phyloP scores from a whole-genome alignment of 1,140 invertebrate genomes.

The Drosophila rufa region DNA sequence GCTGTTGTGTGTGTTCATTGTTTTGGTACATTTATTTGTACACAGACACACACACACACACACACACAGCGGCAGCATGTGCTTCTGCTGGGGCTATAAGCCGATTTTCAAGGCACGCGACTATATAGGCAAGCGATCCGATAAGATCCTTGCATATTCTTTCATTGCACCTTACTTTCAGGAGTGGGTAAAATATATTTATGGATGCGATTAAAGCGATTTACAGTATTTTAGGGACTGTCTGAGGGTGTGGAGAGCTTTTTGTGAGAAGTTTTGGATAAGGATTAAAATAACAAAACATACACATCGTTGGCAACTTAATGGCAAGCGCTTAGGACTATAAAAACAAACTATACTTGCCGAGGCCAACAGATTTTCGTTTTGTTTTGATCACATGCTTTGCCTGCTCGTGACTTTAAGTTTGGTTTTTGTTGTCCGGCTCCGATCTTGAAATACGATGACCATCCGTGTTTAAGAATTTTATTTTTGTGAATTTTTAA shows the following conservation, averaged over 20 bases:
- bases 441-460: too few relatives aligned
- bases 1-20: constrained; percentile 65
- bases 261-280: too few relatives aligned
- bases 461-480: too few relatives aligned
- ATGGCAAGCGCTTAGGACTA: too few relatives aligned
- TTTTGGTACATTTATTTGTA: constrained; percentile 80
- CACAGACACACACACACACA: constrained; percentile 40
- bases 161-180: not conserved
- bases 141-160: not conserved
- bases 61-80: constrained; percentile 11
- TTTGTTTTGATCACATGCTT: not conserved
- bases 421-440: too few relatives aligned
- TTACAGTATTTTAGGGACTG: too few relatives aligned
- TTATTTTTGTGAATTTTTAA: too few relatives aligned
- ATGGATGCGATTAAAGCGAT: too few relatives aligned
- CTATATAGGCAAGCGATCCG: not conserved
- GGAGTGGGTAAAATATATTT: not conserved
- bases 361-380: not conserved
- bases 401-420: not conserved
- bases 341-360: not conserved
- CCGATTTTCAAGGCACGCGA: constrained; percentile 12
- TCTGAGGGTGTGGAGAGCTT: too few relatives aligned
- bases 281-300: too few relatives aligned
- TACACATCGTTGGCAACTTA: too few relatives aligned
- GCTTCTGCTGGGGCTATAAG: constrained; percentile 5